phyloP scores from a whole-genome alignment of 2,888 invertebrate genomes.

The Criorhina ranunculi region DNA sequence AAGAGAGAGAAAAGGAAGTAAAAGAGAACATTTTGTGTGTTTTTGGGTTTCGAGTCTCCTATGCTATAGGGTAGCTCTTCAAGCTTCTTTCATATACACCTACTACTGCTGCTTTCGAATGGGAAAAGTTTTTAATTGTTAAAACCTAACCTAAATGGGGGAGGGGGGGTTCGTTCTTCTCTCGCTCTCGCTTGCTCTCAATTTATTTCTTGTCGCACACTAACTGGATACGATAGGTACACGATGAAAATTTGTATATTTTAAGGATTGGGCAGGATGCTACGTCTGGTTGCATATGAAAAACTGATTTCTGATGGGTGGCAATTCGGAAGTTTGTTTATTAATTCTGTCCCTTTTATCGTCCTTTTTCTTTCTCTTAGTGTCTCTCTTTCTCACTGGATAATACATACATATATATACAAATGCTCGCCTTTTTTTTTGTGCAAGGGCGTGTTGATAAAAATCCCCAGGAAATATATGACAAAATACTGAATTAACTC shows the following conservation, averaged over 20 bases:
- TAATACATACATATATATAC: constrained; percentile 1
- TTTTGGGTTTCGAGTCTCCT: too few species aligned
- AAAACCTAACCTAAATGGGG: constrained; percentile 21
- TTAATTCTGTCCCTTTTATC: constrained; percentile 48
- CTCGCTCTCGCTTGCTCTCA: neutral
- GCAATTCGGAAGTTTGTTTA: constrained; percentile 54
- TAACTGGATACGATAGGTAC: neutral
- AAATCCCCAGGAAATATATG: constrained; percentile 25
- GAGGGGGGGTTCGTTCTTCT: constrained; percentile 23
- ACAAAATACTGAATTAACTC: constrained; percentile 6
- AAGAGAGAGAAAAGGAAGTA: neutral
- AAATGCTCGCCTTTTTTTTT: too few species aligned
- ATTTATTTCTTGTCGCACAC: constrained; percentile 10
- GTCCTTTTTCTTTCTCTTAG: neutral
- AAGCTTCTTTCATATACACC: constrained; percentile 13
- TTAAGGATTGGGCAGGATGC: constrained; percentile 37
- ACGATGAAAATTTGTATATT: constrained; percentile 10
- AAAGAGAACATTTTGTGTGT: constrained; percentile 16
- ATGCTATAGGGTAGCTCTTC: neutral
- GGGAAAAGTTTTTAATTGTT: constrained; percentile 47
- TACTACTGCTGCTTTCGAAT: constrained; percentile 8
- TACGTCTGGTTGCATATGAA: constrained; percentile 29
- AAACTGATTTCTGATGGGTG: constrained; percentile 44
- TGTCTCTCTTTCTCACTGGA: constrained; percentile 16
- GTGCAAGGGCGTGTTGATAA: constrained; percentile 20